Base-by-base conservation (phyloP, 1,140 invertebrate species). In the Trigoniulus corallinus region DNA sequence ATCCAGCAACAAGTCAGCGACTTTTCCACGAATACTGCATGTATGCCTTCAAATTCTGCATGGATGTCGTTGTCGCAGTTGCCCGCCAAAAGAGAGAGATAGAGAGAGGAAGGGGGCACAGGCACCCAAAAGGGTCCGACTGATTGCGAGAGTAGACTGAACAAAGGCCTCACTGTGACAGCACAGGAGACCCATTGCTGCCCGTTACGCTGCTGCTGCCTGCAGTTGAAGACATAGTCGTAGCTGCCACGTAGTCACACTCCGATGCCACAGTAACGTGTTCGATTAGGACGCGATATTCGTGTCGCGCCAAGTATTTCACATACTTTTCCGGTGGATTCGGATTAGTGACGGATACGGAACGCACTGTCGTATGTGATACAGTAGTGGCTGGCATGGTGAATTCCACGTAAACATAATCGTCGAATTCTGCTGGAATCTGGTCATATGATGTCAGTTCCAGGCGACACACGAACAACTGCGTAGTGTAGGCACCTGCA, bases 271-370 rank as follows among this genome's bases (percentile, higher is more conserved):
- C 83, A 57, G 81, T 76, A 45, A 81, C 82, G 57, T 84, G 82
- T 61, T 88, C 83, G 61, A 89, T 87, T 57, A 81, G 84, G 59
- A 88, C 82, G 59, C 83, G 86, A 60, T 25, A 65, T 49, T 62
- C 58, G 25, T 62, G 58, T 29, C 54, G 21, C n/a, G 93, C 89
- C 51, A 97, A 74, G 67, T 98, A 95, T 54, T 88, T 76, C 3
- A 98, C 93, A 71, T 95, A 98, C 72, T 98, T 98, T 70, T 99
- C 95, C 3, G 95, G 94, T 12, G 94, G 91, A 61, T 91, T 84
- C 54, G 86, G 84, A 56, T 84, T 82, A 59, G 82, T 78, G 52
- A 97, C 80, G 54, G 89, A 89, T 22, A 98, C 88, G 50, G 91
- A 96, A 56, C 95, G 76, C 53, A 95, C 84, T 18, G 93, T 95